Percentiles rank a stretch among this genome's conserved stretches.
Conservation (phyloP, 2,888 invertebrate species). For the Sipha maydis region DNA sequence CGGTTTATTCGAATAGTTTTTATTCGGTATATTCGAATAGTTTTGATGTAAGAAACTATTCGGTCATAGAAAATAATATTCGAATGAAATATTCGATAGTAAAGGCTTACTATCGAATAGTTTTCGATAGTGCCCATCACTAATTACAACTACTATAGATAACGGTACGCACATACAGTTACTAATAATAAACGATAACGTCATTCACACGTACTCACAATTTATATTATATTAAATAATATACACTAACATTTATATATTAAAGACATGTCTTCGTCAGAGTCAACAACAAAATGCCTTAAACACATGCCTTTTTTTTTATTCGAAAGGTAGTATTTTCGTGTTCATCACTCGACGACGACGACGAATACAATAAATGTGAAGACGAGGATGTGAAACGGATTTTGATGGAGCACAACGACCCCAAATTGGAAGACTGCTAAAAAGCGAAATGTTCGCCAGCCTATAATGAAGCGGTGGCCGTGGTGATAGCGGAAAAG, state of each 20-base stretch:
- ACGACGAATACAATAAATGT: not conserved
- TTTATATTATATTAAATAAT: too few species aligned
- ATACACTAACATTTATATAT: not conserved
- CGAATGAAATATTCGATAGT: too few species aligned
- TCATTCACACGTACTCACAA: too few species aligned
- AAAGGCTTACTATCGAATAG: too few species aligned
- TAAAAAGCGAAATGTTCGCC: conserved; percentile 7
- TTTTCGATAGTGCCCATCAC: too few species aligned
- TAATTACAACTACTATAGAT: too few species aligned
- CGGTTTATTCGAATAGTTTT: too few species aligned
- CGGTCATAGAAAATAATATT: too few species aligned
- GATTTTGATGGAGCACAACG: conserved; percentile 20
- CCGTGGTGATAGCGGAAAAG: not conserved
- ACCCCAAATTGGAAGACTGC: not conserved
- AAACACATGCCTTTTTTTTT: conserved; percentile 17
- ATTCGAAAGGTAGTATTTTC: conserved; percentile 25
- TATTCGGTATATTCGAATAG: too few species aligned
- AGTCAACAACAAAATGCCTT: not conserved
- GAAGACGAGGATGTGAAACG: conserved; percentile 47
- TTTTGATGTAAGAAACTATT: too few species aligned
- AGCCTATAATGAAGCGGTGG: not conserved
- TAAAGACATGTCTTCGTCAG: not conserved
- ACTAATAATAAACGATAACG: too few species aligned
- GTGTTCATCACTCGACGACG: not conserved
- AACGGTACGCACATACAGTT: too few species aligned